Conservation (phyloP, 2,113 vertebrate genomes). For the Lepisosteus osseus region DNA sequence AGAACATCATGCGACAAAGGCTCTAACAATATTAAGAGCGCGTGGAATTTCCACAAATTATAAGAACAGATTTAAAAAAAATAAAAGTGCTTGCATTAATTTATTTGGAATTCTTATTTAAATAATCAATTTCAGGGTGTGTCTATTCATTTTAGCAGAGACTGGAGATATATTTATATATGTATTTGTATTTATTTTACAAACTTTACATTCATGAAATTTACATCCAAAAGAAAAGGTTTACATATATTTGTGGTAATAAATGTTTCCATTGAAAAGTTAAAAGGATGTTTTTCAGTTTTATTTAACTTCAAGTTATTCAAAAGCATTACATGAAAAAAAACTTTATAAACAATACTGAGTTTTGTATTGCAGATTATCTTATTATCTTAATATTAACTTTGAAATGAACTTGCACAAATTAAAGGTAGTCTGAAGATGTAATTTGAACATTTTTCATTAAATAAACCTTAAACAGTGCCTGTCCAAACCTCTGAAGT, state of each 20-base stretch:
- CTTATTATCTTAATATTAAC: no score
- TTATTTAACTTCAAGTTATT: not conserved
- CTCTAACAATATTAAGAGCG: no score
- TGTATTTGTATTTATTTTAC: constrained; percentile 70
- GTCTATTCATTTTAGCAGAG: no score
- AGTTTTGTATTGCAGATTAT: no score
- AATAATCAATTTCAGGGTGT: no score
- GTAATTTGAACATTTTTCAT: constrained; percentile 31
- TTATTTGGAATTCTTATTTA: no score
- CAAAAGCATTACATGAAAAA: not conserved
- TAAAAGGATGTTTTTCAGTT: not conserved
- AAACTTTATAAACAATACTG: not conserved
- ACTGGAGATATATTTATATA: constrained; percentile 53
- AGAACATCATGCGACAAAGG: no score
- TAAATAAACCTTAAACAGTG: constrained; percentile 33
- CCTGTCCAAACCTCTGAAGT: constrained; percentile 28
- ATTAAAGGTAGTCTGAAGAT: constrained; percentile 12
- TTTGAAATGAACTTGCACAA: no score
- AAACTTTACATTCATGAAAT: constrained; percentile 74
- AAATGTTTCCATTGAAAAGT: no score
- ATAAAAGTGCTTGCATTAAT: no score
- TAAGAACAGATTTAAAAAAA: no score
- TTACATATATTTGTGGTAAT: constrained; percentile 13
- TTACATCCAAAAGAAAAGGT: constrained; percentile 64
- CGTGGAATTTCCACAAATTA: no score